phyloP scores from a whole-genome alignment of 1,140 invertebrate species.

The Drosophila takahashii region DNA sequence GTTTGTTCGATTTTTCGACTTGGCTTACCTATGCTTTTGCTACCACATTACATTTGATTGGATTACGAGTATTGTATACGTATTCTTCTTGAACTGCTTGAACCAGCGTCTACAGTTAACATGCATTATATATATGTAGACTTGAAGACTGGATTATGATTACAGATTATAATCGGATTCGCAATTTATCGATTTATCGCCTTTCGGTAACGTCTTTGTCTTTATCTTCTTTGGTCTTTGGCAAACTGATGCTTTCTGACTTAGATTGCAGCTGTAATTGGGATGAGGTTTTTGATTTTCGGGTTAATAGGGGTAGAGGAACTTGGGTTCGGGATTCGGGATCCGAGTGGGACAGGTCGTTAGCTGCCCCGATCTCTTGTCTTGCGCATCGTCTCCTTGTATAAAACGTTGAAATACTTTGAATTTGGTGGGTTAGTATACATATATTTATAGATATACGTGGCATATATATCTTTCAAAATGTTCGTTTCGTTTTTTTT shows the following conservation, averaged over 20 bases:
- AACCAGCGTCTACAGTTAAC: conserved; percentile 30
- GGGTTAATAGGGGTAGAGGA: not conserved
- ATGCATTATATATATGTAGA: conserved; percentile 40
- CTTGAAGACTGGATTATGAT: conserved; percentile 28
- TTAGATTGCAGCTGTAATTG: conserved; percentile 15
- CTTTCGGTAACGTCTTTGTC: not conserved
- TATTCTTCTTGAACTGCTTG: conserved; percentile 26
- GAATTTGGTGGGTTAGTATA: conserved; percentile 83
- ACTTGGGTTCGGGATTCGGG: not conserved
- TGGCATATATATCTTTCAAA: conserved; percentile 74
- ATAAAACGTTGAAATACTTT: conserved; percentile 82
- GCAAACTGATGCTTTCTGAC: conserved; percentile 41
- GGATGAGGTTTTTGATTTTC: not conserved
- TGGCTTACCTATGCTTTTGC: conserved; percentile 31
- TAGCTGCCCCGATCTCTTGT: conserved; percentile 22
- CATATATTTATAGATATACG: conserved; percentile 83
- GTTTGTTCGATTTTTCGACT: conserved; percentile 23
- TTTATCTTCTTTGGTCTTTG: conserved; percentile 56
- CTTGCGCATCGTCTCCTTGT: conserved; percentile 33
- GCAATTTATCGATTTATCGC: conserved; percentile 23
- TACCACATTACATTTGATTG: conserved; percentile 51
- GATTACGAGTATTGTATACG: conserved; percentile 49
- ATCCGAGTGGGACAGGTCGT: conserved; percentile 5
- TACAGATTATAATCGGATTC: conserved; percentile 38
- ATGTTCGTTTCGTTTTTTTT: conserved; percentile 33